Conservation (phyloP, 2,797 vertebrate genomes). For the Lithobates pipiens region DNA sequence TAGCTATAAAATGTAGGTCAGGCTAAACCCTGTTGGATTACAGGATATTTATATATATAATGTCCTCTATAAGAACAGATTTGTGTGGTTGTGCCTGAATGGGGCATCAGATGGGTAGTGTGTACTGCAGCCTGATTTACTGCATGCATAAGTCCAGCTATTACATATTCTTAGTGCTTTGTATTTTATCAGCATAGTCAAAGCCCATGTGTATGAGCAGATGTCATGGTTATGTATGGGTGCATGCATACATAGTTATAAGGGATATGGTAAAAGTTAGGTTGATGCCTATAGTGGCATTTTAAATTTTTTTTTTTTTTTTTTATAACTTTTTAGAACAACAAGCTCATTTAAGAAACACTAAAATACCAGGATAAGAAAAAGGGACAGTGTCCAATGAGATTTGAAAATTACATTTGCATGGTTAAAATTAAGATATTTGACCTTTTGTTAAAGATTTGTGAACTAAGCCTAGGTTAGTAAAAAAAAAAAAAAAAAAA, state of each 20-base stretch:
- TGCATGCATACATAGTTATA: neutral
- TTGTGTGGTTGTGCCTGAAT: neutral
- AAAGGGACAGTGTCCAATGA: no score
- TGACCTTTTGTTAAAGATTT: no score
- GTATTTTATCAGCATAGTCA: neutral
- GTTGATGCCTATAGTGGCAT: no score
- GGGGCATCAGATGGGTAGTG: neutral
- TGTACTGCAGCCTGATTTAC: neutral
- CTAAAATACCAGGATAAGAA: no score
- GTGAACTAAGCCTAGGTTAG: no score
- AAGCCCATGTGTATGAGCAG: neutral
- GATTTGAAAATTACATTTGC: no score
- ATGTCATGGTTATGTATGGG: neutral
- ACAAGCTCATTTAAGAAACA: no score
- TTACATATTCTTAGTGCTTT: neutral
- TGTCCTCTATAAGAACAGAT: neutral
- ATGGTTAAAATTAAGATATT: no score
- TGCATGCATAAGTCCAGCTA: neutral
- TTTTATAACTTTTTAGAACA: no score
- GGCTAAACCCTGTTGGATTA: constrained; percentile 57
- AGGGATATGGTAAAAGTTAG: no score
- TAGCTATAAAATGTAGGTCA: constrained; percentile 16
- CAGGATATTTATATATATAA: neutral
- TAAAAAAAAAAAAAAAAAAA: no score
- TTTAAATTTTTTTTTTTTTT: no score